These are phyloP conservation scores for Thalassophryne amazonica DNA, from an alignment of 2,797 vertebrate species.

Conservation along the genomic window DNA sequence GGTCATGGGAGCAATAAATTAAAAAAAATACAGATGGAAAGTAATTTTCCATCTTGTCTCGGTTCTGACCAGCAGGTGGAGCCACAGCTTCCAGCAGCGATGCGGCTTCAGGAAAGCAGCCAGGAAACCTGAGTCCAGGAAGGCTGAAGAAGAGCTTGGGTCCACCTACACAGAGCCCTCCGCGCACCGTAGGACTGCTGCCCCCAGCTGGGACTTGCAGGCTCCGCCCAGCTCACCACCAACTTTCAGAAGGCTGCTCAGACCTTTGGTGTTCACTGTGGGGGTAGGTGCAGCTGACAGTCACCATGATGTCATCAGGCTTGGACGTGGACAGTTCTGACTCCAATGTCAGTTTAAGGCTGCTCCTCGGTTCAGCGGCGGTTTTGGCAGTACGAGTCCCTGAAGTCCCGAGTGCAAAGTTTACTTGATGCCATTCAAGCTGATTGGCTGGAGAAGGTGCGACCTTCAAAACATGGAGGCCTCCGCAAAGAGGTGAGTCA, in stretches of 20 bases:
- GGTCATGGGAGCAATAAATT: too few species aligned
- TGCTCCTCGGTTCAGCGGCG: constrained; percentile 87
- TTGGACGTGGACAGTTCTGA: constrained; percentile 35
- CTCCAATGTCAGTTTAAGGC: constrained; percentile 88
- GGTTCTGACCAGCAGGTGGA: constrained; percentile 62
- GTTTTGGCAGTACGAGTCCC: constrained; percentile 95
- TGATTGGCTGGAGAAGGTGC: constrained; percentile 89
- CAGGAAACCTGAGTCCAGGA: constrained; percentile 77
- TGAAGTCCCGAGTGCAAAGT: constrained; percentile 88
- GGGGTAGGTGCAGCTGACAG: constrained; percentile 77
- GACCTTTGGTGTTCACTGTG: constrained; percentile 86
- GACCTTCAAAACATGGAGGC: constrained; percentile 85
- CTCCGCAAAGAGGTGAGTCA: constrained; percentile 86
- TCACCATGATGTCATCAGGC: background rate
- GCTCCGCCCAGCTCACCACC: constrained; percentile 52
- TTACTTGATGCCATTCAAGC: constrained; percentile 84
- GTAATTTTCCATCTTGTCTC: too few species aligned
- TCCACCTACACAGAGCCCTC: constrained; percentile 31
- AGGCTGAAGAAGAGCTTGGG: constrained; percentile 49
- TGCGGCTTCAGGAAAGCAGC: constrained; percentile 80
- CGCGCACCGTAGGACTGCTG: constrained; percentile 53
- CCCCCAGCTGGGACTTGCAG: constrained; percentile 57
- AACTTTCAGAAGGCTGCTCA: constrained; percentile 78
- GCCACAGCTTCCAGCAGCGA: constrained; percentile 74
- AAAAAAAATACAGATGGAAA: too few species aligned